Conservation (phyloP, 2,888 invertebrate genomes). For the Eilema sororculum region DNA sequence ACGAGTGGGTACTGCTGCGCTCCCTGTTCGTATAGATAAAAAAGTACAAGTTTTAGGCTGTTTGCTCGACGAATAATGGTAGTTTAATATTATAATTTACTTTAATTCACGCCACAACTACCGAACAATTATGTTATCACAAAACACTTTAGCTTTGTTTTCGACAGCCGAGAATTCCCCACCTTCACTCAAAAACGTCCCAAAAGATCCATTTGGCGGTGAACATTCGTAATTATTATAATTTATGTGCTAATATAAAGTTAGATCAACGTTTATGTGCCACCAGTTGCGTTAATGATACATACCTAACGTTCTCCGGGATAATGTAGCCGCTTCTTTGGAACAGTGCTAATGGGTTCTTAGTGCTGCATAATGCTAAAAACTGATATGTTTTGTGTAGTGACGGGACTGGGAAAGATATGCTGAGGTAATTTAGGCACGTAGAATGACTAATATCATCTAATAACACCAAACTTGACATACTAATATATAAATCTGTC, state of each 20-base stretch:
- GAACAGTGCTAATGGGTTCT: constrained; percentile 3
- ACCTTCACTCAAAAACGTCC: constrained; percentile 24
- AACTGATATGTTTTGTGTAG: neutral
- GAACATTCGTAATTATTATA: constrained; percentile 44
- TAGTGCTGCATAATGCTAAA: neutral
- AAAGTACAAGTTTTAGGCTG: too few species aligned
- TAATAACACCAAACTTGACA: too few species aligned
- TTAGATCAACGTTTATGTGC: constrained; percentile 47
- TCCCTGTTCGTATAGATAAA: too few species aligned
- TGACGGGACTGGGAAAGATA: neutral
- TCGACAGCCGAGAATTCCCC: constrained; percentile 7
- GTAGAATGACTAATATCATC: too few species aligned
- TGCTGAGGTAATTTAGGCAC: too few species aligned
- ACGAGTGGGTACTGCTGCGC: too few species aligned
- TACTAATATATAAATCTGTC: too few species aligned
- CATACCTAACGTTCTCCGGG: constrained; percentile 18
- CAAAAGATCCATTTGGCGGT: constrained; percentile 31
- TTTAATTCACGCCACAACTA: neutral
- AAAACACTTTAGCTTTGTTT: neutral
- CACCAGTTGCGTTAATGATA: constrained; percentile 51
- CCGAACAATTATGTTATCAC: constrained; percentile 1
- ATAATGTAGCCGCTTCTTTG: constrained; percentile 6
- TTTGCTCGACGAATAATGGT: too few species aligned
- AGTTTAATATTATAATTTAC: neutral
- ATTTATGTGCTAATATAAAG: constrained; percentile 48